Conservation (phyloP, 2,113 vertebrate genomes). For the Ochotona princeps region DNA sequence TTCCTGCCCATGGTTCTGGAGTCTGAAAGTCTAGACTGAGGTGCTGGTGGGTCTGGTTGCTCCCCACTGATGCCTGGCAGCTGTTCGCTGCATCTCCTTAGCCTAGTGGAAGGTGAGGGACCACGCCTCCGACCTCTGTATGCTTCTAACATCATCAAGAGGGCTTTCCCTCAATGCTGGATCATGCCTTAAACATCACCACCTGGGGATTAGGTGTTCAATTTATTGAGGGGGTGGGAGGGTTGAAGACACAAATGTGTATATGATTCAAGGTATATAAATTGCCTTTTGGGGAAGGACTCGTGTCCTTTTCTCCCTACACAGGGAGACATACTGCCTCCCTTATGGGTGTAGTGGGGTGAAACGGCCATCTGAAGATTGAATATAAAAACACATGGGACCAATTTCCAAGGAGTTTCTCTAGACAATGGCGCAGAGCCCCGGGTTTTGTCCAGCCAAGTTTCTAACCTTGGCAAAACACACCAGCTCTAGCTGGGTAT, state of each 20-base stretch:
- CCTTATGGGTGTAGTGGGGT: accelerated
- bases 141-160: background rate
- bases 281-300: background rate
- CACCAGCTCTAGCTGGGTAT: background rate
- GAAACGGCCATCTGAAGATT: background rate
- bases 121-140: too few species aligned
- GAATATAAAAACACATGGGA: too few species aligned
- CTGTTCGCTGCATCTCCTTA: background rate
- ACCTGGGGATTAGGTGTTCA: background rate
- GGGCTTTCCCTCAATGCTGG: background rate
- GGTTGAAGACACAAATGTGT: background rate
- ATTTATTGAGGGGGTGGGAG: background rate
- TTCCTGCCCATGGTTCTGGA: background rate
- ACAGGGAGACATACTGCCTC: accelerated
- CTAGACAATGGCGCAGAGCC: accelerated
- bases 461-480: background rate
- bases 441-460: background rate
- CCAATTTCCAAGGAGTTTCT: too few species aligned
- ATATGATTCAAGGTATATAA: accelerated
- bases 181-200: background rate
- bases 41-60: background rate
- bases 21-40: background rate
- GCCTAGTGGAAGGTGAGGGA: too few species aligned
- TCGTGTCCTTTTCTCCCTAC: background rate
- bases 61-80: background rate